Evolutionary conservation across 2,888 invertebrate species (phyloP).

Genomic region (Bedellia somnulentella): DNA sequence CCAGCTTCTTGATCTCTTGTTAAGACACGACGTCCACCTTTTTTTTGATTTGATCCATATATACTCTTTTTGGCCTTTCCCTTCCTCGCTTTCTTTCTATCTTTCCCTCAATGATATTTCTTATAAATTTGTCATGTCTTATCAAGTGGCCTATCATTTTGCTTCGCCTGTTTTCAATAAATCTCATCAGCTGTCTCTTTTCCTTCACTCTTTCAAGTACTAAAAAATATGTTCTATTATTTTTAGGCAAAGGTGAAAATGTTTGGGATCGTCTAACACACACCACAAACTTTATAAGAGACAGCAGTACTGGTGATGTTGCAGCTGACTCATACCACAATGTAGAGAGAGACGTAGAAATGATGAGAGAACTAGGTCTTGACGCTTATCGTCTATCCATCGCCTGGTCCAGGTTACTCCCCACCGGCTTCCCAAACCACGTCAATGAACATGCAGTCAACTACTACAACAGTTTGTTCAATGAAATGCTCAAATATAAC

Average conservation of each 20-base stretch:
- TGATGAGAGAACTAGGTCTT: conserved; percentile 39
- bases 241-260: conserved; percentile 50
- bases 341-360: conserved; percentile 57
- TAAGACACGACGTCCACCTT: too few relatives aligned
- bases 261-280: conserved; percentile 67
- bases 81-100: too few relatives aligned
- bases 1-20: too few relatives aligned
- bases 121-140: too few relatives aligned
- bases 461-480: conserved; percentile 67
- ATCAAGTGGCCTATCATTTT: too few relatives aligned
- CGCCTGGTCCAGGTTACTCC: conserved; percentile 66
- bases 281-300: conserved; percentile 41
- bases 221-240: too few relatives aligned
- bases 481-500: conserved; percentile 60
- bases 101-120: too few relatives aligned
- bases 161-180: too few relatives aligned
- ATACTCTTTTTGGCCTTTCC: too few relatives aligned
- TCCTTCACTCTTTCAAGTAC: too few relatives aligned
- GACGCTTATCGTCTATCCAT: conserved; percentile 57
- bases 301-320: conserved; percentile 59
- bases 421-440: conserved; percentile 50
- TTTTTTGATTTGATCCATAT: too few relatives aligned
- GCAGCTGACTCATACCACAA: conserved; percentile 63
- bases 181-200: too few relatives aligned
- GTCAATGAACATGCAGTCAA: conserved; percentile 62